Evolutionary conservation across 2,113 vertebrate species (phyloP).

Genomic region (Isichthys henryi): DNA sequence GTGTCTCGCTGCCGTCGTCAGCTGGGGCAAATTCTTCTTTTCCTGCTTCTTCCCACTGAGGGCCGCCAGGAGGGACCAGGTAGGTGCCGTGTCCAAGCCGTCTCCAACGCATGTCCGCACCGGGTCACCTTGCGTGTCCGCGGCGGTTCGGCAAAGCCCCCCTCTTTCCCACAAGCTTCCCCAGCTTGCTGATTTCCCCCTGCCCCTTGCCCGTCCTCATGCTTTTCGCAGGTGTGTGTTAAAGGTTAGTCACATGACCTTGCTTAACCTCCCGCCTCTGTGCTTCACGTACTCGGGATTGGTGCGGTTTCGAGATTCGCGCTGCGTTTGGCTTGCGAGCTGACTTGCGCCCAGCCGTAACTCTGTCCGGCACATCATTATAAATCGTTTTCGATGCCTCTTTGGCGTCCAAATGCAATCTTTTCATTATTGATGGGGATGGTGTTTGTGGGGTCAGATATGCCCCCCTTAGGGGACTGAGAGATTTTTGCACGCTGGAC

Average conservation of each 20-base stretch:
- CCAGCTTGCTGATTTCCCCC: neutral
- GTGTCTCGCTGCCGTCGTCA: constrained; percentile 67
- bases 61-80: constrained; percentile 45
- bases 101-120: neutral
- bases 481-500: constrained; percentile 9
- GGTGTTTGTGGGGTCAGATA: constrained; percentile 2
- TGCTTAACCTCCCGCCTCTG: neutral
- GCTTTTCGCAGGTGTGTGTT: neutral
- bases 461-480: neutral
- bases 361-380: neutral
- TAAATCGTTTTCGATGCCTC: neutral
- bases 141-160: neutral
- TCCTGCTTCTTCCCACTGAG: constrained; percentile 68
- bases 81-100: constrained; percentile 42
- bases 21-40: constrained; percentile 72
- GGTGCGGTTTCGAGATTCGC: neutral
- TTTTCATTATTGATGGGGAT: neutral
- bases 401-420: neutral
- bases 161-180: neutral
- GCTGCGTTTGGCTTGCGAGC: neutral
- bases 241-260: neutral
- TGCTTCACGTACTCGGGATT: neutral
- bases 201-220: neutral
- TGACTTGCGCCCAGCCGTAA: no score
- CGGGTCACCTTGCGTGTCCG: constrained; percentile 20